Conservation (phyloP, 2,888 invertebrate species). For the Dusona sp. region DNA sequence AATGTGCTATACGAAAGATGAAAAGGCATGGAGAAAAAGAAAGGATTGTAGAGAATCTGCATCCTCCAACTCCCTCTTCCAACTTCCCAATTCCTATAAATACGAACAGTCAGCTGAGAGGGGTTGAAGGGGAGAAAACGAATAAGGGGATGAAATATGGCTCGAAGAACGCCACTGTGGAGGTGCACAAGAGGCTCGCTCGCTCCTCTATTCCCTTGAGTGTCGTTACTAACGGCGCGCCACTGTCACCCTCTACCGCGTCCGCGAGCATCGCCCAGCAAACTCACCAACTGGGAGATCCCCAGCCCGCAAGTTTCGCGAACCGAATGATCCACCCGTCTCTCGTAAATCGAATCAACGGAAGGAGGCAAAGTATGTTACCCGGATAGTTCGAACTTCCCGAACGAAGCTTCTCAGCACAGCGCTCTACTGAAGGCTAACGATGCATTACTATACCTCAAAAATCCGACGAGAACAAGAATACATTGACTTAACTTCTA, state of each 20-base stretch:
- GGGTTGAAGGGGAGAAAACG: slow-evolving; percentile 21
- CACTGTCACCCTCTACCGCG: slow-evolving; percentile 64
- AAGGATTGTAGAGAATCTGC: slow-evolving; percentile 25
- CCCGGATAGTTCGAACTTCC: slow-evolving; percentile 64
- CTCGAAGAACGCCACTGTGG: slow-evolving; percentile 54
- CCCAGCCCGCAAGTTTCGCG: slow-evolving; percentile 39
- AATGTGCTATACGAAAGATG: slow-evolving; percentile 46
- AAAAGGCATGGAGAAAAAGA: slow-evolving; percentile 30
- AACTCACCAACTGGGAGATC: slow-evolving; percentile 43
- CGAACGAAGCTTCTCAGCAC: slow-evolving; percentile 27
- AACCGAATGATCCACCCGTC: slow-evolving; percentile 53
- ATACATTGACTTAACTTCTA: slow-evolving; percentile 52
- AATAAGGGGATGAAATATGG: slow-evolving; percentile 67
- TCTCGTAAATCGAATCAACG: slow-evolving; percentile 80
- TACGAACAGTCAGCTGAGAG: slow-evolving; percentile 74
- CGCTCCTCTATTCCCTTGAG: slow-evolving; percentile 75
- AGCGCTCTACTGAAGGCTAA: no score
- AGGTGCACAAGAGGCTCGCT: slow-evolving; percentile 52
- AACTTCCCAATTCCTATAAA: slow-evolving; percentile 74
- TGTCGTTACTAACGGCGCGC: slow-evolving; percentile 78
- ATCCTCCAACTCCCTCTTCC: slow-evolving; percentile 34
- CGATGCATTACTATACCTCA: neutral
- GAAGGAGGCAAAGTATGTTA: slow-evolving; percentile 72
- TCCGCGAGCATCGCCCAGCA: slow-evolving; percentile 35
- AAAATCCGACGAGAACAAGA: slow-evolving; percentile 38